Percentiles rank a stretch among this genome's conserved stretches.
phyloP scores from a whole-genome alignment of 2,113 vertebrate species.

The Larimichthys polyactis region DNA sequence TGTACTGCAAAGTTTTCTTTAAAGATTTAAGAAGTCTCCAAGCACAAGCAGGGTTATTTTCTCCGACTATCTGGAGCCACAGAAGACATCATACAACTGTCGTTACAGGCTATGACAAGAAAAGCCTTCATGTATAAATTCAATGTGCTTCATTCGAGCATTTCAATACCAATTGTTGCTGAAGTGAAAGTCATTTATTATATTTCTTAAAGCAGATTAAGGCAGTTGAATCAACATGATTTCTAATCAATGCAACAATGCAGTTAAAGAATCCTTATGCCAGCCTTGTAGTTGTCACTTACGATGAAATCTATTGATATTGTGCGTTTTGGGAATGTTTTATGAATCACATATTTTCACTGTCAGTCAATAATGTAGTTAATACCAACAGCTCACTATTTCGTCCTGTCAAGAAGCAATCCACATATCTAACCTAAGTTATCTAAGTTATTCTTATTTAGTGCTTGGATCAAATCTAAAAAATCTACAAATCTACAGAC shows the following conservation, averaged over 20 bases:
- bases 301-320: slow-evolving; percentile 11
- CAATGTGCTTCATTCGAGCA: background rate
- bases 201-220: slow-evolving; percentile 20
- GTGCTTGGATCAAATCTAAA: background rate
- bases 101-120: background rate
- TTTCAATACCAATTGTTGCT: slow-evolving; percentile 11
- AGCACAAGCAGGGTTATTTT: background rate
- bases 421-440: background rate
- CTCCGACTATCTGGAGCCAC: background rate
- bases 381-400: slow-evolving; percentile 24
- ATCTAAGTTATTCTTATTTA: background rate
- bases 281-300: slow-evolving; percentile 10
- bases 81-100: background rate
- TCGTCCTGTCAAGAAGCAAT: slow-evolving; percentile 8
- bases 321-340: slow-evolving; percentile 11
- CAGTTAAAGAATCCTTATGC: slow-evolving; percentile 6
- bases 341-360: slow-evolving; percentile 7
- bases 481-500: slow-evolving; percentile 9
- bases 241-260: slow-evolving; percentile 18
- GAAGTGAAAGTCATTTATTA: slow-evolving; percentile 8
- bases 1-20: background rate
- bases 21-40: background rate
- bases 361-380: slow-evolving; percentile 9
- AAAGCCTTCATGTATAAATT: background rate
- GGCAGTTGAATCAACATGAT: slow-evolving; percentile 37